These are phyloP conservation scores for Ondatra zibethicus DNA, from an alignment of 2,113 vertebrate species.

Conservation along the genomic window DNA sequence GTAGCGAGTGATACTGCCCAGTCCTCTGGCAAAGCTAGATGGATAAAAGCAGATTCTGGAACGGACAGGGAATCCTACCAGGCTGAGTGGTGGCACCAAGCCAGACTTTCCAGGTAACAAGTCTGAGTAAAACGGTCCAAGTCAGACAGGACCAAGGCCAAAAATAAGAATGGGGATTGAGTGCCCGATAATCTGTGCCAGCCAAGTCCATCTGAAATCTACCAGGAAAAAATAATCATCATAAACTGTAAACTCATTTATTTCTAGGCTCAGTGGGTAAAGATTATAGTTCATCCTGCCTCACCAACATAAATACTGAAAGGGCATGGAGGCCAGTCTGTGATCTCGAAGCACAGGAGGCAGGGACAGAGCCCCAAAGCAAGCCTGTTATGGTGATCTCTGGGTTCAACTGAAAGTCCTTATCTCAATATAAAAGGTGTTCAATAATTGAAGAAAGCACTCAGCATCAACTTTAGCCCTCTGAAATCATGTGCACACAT, in stretches of 20 bases:
- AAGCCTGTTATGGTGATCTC: neutral
- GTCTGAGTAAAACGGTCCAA: slow-evolving; percentile 50
- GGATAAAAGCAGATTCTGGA: slow-evolving; percentile 50
- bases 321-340: neutral
- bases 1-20: neutral
- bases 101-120: slow-evolving; percentile 69
- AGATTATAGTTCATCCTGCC: neutral
- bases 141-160: slow-evolving; percentile 57
- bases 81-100: slow-evolving; percentile 45
- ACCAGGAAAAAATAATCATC: slow-evolving; percentile 34
- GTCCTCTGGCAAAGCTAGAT: slow-evolving; percentile 27
- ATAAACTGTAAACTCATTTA: slow-evolving; percentile 63
- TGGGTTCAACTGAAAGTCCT: neutral
- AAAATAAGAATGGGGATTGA: slow-evolving; percentile 58
- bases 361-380: neutral
- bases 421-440: neutral
- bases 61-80: slow-evolving; percentile 54
- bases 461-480: neutral
- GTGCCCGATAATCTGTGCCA: slow-evolving; percentile 40
- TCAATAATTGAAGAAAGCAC: neutral
- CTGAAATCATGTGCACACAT: neutral
- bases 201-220: slow-evolving; percentile 36
- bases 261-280: slow-evolving; percentile 17
- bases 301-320: neutral
- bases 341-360: neutral